Percentiles rank a stretch among this genome's conserved stretches.
Evolutionary conservation across 2,888 invertebrate species (phyloP).

Genomic region (Litoditis marina): DNA sequence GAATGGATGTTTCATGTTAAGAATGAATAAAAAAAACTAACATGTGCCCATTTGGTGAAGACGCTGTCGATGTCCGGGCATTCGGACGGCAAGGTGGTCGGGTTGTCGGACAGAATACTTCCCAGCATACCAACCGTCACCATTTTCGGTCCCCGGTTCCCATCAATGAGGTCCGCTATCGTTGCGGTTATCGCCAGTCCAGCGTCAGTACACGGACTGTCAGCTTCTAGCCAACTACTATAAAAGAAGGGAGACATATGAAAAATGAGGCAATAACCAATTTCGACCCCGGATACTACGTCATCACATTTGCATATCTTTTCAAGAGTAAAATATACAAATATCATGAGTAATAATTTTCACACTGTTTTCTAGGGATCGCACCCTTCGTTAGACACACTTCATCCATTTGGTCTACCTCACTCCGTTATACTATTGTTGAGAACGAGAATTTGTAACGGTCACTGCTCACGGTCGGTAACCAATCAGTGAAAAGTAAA

Average conservation of each 20-base stretch:
- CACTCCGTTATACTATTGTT: too few relatives aligned
- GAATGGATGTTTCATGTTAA: background rate
- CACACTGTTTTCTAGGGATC: too few relatives aligned
- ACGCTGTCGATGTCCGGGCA: slow-evolving; percentile 23
- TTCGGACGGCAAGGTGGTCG: slow-evolving; percentile 23
- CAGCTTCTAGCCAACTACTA: too few relatives aligned
- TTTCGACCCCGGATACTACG: background rate
- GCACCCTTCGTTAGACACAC: too few relatives aligned
- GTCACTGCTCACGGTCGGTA: too few relatives aligned
- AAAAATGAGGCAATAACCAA: background rate
- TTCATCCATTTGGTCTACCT: too few relatives aligned
- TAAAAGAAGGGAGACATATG: background rate
- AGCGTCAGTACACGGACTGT: too few relatives aligned
- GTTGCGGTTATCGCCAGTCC: too few relatives aligned
- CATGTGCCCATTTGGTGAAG: slow-evolving; percentile 35
- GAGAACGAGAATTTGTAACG: too few relatives aligned
- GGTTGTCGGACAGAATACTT: slow-evolving; percentile 6
- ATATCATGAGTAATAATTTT: too few relatives aligned
- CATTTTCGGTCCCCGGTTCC: slow-evolving; percentile 22
- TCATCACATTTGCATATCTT: background rate
- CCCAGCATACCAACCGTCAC: slow-evolving; percentile 17
- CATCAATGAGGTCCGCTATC: background rate
- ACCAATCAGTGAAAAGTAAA: too few relatives aligned
- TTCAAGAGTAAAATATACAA: too few relatives aligned
- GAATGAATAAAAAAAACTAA: slow-evolving; percentile 2